phyloP scores from a whole-genome alignment of 2,888 invertebrate genomes.

The Tolmerus cingulatus region DNA sequence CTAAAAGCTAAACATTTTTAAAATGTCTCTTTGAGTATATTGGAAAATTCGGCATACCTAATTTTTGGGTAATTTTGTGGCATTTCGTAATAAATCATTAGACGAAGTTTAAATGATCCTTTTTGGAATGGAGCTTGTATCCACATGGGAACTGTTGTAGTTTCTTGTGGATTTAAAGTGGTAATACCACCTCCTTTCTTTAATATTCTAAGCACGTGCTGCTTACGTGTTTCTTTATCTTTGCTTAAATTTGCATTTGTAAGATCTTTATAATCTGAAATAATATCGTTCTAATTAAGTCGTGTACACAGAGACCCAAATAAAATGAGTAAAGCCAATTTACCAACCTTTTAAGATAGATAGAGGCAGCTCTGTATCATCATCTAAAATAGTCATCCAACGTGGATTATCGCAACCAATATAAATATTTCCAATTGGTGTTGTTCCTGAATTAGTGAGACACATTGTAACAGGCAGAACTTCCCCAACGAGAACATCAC shows the following conservation, averaged over 20 bases:
- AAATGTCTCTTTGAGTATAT: neutral
- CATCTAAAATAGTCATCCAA: constrained; percentile 59
- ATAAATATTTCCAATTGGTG: constrained; percentile 68
- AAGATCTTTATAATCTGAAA: constrained; percentile 57
- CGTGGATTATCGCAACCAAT: constrained; percentile 66
- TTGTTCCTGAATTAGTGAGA: constrained; percentile 71
- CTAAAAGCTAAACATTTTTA: constrained; percentile 54
- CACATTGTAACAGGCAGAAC: constrained; percentile 71
- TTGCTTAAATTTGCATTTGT: constrained; percentile 61
- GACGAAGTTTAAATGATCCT: constrained; percentile 71
- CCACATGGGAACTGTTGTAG: constrained; percentile 66
- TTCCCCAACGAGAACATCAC: constrained; percentile 76
- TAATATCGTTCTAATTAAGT: neutral
- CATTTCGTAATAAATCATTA: constrained; percentile 78
- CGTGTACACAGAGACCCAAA: neutral
- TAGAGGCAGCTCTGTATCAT: constrained; percentile 58
- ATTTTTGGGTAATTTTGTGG: constrained; percentile 59
- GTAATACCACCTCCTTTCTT: constrained; percentile 52
- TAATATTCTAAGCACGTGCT: constrained; percentile 59
- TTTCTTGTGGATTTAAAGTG: constrained; percentile 57
- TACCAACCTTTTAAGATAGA: constrained; percentile 59
- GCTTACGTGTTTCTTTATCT: constrained; percentile 62
- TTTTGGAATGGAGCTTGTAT: constrained; percentile 73
- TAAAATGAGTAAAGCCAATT: neutral
- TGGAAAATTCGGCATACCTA: constrained; percentile 52